phyloP scores from a whole-genome alignment of 2,113 vertebrate species.

The Physeter macrocephalus region DNA sequence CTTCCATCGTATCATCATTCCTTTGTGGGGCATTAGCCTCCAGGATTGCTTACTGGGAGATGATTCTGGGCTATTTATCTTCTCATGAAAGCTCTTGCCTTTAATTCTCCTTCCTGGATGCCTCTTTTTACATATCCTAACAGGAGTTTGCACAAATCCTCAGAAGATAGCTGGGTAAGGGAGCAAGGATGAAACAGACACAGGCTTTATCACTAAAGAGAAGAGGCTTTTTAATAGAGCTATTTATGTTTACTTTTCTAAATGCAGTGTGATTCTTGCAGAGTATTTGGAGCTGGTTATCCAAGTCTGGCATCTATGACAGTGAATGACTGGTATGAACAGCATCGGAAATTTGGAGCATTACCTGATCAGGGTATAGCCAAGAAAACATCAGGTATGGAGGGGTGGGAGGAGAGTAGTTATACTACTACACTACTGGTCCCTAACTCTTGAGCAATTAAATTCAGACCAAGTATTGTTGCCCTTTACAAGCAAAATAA shows the following conservation, averaged over 20 bases:
- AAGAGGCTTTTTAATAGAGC: background rate
- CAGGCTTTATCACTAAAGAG: slow-evolving; percentile 15
- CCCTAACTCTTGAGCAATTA: background rate
- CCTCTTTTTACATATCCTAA: background rate
- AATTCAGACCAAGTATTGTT: background rate
- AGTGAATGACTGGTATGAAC: slow-evolving; percentile 96
- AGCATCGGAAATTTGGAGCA: slow-evolving; percentile 80
- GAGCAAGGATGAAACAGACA: background rate
- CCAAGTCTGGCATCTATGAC: slow-evolving; percentile 94
- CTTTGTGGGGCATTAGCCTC: background rate
- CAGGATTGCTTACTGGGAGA: background rate
- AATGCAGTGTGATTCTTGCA: slow-evolving; percentile 66
- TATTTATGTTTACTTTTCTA: slow-evolving; percentile 39
- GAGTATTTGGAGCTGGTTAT: slow-evolving; percentile 94
- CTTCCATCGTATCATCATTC: background rate
- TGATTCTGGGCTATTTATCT: background rate
- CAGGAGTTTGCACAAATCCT: background rate
- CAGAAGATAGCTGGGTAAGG: background rate
- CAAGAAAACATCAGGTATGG: slow-evolving; percentile 76
- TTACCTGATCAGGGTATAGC: slow-evolving; percentile 84
- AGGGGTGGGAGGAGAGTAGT: background rate
- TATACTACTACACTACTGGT: background rate
- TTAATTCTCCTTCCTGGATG: background rate
- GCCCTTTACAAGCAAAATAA: background rate
- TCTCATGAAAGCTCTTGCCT: background rate